Evolutionary conservation across 2,113 vertebrate genomes (phyloP), one percentile per base, ranked within the genome.

Genomic region (Capricornis sumatraensis): DNA sequence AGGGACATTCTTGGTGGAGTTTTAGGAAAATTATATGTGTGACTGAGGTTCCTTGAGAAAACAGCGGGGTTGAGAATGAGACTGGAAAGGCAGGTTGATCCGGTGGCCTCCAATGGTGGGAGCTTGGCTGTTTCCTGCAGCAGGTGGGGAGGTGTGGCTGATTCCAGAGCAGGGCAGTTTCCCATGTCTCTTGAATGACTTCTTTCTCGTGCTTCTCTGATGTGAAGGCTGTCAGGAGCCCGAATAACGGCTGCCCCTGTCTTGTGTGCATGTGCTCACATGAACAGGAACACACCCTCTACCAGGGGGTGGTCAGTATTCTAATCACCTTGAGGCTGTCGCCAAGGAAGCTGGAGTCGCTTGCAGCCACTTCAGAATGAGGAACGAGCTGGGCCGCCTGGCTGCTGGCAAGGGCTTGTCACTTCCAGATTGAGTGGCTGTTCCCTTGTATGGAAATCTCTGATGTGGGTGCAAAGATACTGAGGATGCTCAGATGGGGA

Each of bases 321-420:
- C 98, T 53, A 95, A 71, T 98, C 98, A 98, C 98, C 98, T 98
- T 97, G 97, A 88, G 97, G 52, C 76, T 71, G 57, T 90, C 27
- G 53, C 79, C 98, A 96, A 98, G 97, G 98, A 98, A 97, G 93
- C 98, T 95, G 36, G 96, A 97, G 97, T 97, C 92, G 94, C 97
- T 98, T 90, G 98, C 97, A 97, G 98, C 98, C 98, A 97, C n/a
- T 87, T 98, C 98, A 99, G 98, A 97, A 98, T 98, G 99, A 98
- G 98, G 98, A 99, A 98, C 23, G 95, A 99, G 96, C 98, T 25
- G 28, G 81, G 36, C 97, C 79, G 93, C 97, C 98, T 58, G 95
- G 97, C 96, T 74, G 93, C 95, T 94, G 96, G n/a, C 47, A 19
- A 95, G 98, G 97, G 97, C 96, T 79, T 89, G 83, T 92, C 25